Base-by-base conservation (phyloP, 2,888 invertebrate species). In the Altica lythri region DNA sequence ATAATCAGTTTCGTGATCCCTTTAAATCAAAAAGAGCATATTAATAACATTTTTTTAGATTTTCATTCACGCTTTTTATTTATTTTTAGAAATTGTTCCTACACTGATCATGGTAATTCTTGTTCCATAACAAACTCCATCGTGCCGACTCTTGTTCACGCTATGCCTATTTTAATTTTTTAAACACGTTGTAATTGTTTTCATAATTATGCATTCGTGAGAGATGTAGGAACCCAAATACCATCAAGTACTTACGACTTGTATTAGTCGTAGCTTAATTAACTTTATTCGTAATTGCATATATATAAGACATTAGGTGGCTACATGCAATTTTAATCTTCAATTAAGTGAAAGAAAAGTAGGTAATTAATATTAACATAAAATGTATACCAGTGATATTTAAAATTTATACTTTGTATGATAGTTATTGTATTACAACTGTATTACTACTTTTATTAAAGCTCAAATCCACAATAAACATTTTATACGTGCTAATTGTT, bases 171-270 rank as follows among this genome's bases (percentile, higher is more conserved):
- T 44, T 44, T 32, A 30, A 32, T 44, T 17, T 44, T 44, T 32
- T 14, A 30, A 32, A 44, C 32, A 17, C 27, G 9, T 13, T 16
- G 30, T 44, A 32, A 44, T 44, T 44, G 44, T 44, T 44, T 32
- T 19, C 13, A 44, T 44, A 44, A 44, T 44, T 44, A 44, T 32
- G 19, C 18, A 27, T 44, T 44, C 44, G 44, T 44, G 44, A 44
- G 12, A 9, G 10, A 6, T n/a, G 18, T 18, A 37, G 37, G 37
- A 18, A 13, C 18, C 32, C 18, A 44, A 44, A 43, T 22, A 29
- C 16, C 29, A 5, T 16, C 43, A 29, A 43, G 32, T 18, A 9
- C 44, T 44, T 16, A 17, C 18, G 17, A 37, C 37, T 8, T 37
- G 18, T 9, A 37, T 37, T 37, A 18, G 37, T 37, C 12, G 3